Evolutionary conservation across 1,140 invertebrate genomes (phyloP).

Genomic region (Bombus breviceps): DNA sequence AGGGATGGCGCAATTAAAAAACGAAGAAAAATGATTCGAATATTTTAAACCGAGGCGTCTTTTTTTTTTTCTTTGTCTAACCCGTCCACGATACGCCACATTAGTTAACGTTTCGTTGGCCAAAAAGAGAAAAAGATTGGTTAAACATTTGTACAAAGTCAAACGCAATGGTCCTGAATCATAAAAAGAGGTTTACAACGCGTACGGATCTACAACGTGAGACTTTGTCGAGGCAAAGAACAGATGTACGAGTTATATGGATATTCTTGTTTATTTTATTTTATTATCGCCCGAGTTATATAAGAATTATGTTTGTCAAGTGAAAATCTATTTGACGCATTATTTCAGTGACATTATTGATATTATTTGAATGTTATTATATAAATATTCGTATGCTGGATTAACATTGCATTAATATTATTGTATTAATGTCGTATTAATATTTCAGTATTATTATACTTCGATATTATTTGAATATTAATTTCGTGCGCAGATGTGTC

Average conservation of each 20-base stretch:
- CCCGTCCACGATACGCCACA: not conserved
- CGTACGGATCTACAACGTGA: not conserved
- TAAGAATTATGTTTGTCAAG: not conserved
- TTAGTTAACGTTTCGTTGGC: constrained; percentile 6
- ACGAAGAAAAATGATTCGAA: constrained; percentile 44
- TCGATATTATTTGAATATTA: not conserved
- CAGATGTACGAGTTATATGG: not conserved
- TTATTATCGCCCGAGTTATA: not conserved
- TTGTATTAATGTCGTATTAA: not conserved
- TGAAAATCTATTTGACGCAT: not conserved
- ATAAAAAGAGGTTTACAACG: not conserved
- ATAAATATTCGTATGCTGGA: not conserved
- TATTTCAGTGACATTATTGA: not conserved
- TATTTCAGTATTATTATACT: not conserved
- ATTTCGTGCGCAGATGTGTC: not conserved
- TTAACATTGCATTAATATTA: not conserved
- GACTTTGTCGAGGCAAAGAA: not conserved
- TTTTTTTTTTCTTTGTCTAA: not conserved
- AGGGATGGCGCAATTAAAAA: constrained; percentile 17
- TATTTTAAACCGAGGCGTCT: constrained; percentile 23
- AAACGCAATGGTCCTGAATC: not conserved
- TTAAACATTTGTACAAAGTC: not conserved
- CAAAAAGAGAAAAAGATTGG: not conserved
- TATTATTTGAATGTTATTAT: not conserved
- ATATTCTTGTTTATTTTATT: not conserved